These are phyloP conservation scores for Chascanopsetta lugubris DNA, from an alignment of 2,113 vertebrate genomes.

Conservation along the genomic window DNA sequence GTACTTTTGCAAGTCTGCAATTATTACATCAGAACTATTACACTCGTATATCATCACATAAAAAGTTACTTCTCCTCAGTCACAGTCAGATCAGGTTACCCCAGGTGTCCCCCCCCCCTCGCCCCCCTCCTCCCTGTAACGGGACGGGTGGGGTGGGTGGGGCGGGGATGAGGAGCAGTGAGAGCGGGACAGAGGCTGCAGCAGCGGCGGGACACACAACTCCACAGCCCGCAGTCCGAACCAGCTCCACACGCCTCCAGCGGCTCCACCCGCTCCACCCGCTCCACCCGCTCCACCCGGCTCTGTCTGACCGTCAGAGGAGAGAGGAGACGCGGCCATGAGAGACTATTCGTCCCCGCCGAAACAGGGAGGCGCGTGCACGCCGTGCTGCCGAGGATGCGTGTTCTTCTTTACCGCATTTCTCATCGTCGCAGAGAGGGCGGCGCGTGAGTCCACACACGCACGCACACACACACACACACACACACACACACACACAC, in stretches of 20 bases:
- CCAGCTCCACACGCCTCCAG: conserved; percentile 1
- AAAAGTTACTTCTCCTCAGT: not conserved
- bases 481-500: conserved; percentile 2
- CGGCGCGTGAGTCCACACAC: conserved; percentile 73
- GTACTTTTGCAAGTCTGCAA: too few species aligned
- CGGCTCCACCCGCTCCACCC: too few species aligned
- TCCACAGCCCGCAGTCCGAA: conserved; percentile 19
- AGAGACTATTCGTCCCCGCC: conserved; percentile 65
- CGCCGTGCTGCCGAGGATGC: conserved; percentile 76
- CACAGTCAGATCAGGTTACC: too few species aligned
- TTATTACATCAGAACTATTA: too few species aligned
- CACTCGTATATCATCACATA: not conserved
- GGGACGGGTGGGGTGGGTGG: conserved; percentile 55
- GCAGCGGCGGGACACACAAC: conserved; percentile 50
- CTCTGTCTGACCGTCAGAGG: too few species aligned
- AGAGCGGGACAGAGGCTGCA: conserved; percentile 24
- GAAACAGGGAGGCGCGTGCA: conserved; percentile 58
- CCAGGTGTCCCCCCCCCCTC: too few species aligned
- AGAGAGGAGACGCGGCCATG: conserved; percentile 40
- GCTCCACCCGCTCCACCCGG: too few species aligned
- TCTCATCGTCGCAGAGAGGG: conserved; percentile 78
- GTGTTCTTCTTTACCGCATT: conserved; percentile 76
- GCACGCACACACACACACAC: conserved; percentile 13
- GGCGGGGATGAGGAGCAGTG: conserved; percentile 23
- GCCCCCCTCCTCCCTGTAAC: conserved; percentile 61